phyloP scores from a whole-genome alignment of 2,797 vertebrate genomes.

The Moxostoma hubbsi region DNA sequence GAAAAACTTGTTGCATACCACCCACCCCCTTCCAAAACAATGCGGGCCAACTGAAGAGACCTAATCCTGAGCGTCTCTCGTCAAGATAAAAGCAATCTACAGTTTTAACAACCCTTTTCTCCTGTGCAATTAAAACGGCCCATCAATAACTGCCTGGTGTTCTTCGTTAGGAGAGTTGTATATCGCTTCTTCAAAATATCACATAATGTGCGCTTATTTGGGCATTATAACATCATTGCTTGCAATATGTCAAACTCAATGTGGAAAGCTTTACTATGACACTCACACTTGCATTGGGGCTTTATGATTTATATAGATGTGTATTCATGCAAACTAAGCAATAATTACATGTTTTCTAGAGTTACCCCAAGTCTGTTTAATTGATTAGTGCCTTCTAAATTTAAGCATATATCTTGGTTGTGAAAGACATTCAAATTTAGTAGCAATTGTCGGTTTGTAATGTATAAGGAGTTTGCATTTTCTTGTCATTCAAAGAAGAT shows the following conservation, averaged over 20 bases:
- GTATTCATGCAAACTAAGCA: not conserved
- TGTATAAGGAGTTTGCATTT: conserved; percentile 46
- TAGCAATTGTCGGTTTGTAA: conserved; percentile 47
- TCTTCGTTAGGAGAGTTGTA: conserved; percentile 1
- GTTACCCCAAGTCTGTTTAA: too few species aligned
- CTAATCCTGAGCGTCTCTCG: conserved; percentile 89
- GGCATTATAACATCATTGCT: not conserved
- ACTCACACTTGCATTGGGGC: not conserved
- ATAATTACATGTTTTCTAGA: not conserved
- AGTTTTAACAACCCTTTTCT: conserved; percentile 73
- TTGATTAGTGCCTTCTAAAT: not conserved
- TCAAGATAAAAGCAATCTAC: conserved; percentile 82
- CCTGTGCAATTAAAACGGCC: conserved; percentile 76
- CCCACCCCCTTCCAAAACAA: conserved; percentile 79
- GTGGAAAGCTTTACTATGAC: not conserved
- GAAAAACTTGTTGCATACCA: conserved; percentile 91
- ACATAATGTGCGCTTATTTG: not conserved
- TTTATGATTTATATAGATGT: too few species aligned
- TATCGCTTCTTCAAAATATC: conserved; percentile 50
- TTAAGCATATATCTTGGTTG: not conserved
- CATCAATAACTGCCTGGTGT: conserved; percentile 8
- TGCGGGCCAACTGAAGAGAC: conserved; percentile 85
- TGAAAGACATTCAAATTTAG: conserved; percentile 9
- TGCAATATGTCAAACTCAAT: not conserved
- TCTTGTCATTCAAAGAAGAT: conserved; percentile 70